These are phyloP conservation scores for Calyptommatus sinebrachiatus DNA, from an alignment of 2,113 vertebrate genomes.

Conservation along the genomic window DNA sequence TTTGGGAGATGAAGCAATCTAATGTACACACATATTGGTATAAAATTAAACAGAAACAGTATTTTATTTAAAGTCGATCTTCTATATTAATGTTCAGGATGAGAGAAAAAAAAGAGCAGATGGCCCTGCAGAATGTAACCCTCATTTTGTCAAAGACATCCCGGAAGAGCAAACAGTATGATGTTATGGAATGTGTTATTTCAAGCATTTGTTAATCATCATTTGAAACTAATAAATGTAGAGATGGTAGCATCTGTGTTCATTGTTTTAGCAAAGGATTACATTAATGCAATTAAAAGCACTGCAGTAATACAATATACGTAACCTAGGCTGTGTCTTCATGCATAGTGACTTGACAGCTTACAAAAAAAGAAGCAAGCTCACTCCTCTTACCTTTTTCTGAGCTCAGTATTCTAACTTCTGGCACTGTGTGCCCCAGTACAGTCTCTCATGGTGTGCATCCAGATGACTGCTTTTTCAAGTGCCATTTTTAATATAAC, in stretches of 20 bases:
- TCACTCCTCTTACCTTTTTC: no score
- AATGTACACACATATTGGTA: constrained; percentile 5
- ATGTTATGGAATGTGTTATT: constrained; percentile 38
- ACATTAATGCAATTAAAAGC: background rate
- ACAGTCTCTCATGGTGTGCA: no score
- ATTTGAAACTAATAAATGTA: constrained; percentile 33
- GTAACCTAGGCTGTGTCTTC: background rate
- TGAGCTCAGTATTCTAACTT: no score
- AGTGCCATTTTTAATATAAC: no score
- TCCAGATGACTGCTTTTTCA: no score
- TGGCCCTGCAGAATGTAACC: constrained; percentile 44
- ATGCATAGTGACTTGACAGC: no score
- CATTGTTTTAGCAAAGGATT: background rate
- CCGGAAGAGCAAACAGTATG: constrained; percentile 46
- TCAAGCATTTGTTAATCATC: constrained; percentile 45
- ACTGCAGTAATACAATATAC: background rate
- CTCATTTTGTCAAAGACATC: constrained; percentile 40
- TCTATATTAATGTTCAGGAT: constrained; percentile 20
- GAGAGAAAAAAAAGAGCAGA: constrained; percentile 50
- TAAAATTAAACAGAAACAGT: constrained; percentile 3
- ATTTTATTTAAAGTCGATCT: constrained; percentile 33
- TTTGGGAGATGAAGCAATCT: background rate
- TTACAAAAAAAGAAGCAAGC: no score
- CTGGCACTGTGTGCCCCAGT: no score
- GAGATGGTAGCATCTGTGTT: background rate